phyloP scores from a whole-genome alignment of 2,888 invertebrate species.

The Cartodere bifasciata region DNA sequence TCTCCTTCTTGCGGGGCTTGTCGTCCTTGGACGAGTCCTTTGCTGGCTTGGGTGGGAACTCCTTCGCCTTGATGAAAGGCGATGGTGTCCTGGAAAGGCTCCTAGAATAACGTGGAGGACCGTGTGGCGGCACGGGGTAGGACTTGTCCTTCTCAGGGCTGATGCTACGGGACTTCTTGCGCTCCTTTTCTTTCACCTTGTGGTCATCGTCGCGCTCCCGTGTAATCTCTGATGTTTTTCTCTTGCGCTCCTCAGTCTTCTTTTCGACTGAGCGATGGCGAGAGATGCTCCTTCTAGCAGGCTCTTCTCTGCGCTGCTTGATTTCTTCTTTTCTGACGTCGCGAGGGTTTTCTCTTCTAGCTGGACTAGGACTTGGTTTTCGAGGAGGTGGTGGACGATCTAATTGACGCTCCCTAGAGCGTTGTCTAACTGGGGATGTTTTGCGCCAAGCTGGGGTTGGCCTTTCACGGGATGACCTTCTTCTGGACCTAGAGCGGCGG shows the following conservation, averaged over 20 bases:
- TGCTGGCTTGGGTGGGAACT: constrained; percentile 41
- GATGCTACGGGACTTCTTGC: constrained; percentile 30
- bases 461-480: constrained; percentile 24
- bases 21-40: constrained; percentile 22
- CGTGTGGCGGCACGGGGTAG: constrained; percentile 31
- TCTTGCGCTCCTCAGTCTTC: constrained; percentile 17
- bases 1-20: constrained; percentile 37
- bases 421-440: constrained; percentile 29
- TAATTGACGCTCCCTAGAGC: constrained; percentile 23
- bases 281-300: constrained; percentile 37
- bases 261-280: constrained; percentile 24
- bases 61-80: constrained; percentile 63
- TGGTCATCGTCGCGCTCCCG: constrained; percentile 13
- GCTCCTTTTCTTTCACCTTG: constrained; percentile 24
- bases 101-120: constrained; percentile 46
- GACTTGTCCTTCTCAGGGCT: constrained; percentile 24
- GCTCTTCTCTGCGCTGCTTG: constrained; percentile 22
- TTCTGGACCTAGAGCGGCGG: constrained; percentile 26
- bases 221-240: constrained; percentile 18
- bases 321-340: constrained; percentile 28
- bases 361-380: constrained; percentile 31
- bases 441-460: constrained; percentile 29
- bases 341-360: constrained; percentile 24
- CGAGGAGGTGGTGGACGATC: constrained; percentile 25
- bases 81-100: constrained; percentile 79